These are phyloP conservation scores for Tipula lateralis DNA, from an alignment of 2,888 invertebrate genomes.

Conservation along the genomic window DNA sequence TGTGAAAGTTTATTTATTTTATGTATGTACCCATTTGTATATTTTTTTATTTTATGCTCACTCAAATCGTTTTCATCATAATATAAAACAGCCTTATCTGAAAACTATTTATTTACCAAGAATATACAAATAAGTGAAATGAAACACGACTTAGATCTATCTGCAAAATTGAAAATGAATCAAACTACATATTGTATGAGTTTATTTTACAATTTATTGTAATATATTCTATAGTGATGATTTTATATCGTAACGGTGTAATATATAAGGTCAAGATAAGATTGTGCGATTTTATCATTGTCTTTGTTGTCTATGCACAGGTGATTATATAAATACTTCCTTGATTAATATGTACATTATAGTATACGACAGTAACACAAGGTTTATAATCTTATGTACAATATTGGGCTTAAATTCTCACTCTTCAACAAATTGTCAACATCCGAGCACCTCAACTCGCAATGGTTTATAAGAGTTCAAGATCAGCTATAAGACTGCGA, in stretches of 20 bases:
- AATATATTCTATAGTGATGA: background rate
- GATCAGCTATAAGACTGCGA: no score
- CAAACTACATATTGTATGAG: background rate
- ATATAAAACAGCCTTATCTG: background rate
- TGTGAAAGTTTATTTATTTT: slow-evolving; percentile 13
- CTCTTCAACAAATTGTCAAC: no score
- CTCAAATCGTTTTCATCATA: background rate
- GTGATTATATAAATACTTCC: background rate
- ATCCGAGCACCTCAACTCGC: no score
- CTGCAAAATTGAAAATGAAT: background rate
- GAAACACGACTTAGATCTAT: background rate
- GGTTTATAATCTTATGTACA: no score
- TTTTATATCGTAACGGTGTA: background rate
- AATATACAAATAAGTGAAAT: background rate
- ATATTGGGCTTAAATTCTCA: no score
- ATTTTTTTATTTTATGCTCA: background rate
- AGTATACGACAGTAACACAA: no score
- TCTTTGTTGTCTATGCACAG: background rate
- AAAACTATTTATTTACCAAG: background rate
- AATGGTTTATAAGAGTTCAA: no score
- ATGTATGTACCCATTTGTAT: background rate
- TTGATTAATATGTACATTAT: no score
- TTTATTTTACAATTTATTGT: background rate
- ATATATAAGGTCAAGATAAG: background rate
- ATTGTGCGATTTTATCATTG: background rate